phyloP scores from a whole-genome alignment of 2,113 vertebrate species.

The Ploceus nigricollis region DNA sequence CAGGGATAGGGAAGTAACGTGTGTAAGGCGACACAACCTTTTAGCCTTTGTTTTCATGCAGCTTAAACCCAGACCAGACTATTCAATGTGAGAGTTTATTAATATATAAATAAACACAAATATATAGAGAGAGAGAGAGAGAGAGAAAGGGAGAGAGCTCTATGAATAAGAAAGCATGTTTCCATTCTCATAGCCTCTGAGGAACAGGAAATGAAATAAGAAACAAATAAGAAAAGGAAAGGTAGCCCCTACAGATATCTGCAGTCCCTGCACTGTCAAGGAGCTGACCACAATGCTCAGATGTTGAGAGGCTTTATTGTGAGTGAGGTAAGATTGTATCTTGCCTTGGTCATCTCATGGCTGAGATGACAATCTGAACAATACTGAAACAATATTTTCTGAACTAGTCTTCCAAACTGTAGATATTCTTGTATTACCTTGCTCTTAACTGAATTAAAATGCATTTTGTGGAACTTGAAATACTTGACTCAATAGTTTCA shows the following conservation, averaged over 20 bases:
- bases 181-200: not conserved
- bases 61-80: not conserved
- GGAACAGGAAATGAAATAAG: not conserved
- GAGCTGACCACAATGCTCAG: not conserved
- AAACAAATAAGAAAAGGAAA: not conserved
- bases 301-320: not conserved
- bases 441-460: not conserved
- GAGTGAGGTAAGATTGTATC: not conserved
- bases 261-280: not conserved
- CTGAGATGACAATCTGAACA: not conserved
- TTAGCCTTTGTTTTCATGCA: not conserved
- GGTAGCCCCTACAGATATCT: not conserved
- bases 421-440: not conserved
- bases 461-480: not conserved
- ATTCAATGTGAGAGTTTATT: not conserved
- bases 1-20: not conserved
- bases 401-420: not conserved
- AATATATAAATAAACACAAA: not conserved
- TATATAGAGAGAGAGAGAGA: rapidly evolving
- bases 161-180: not conserved
- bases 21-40: not conserved
- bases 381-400: not conserved
- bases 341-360: not conserved
- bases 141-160: not conserved
- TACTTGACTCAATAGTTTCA: not conserved